Evolutionary conservation across 2,888 invertebrate genomes (phyloP), one percentile per base, ranked within the genome.

Genomic region (Dorcus hopei): DNA sequence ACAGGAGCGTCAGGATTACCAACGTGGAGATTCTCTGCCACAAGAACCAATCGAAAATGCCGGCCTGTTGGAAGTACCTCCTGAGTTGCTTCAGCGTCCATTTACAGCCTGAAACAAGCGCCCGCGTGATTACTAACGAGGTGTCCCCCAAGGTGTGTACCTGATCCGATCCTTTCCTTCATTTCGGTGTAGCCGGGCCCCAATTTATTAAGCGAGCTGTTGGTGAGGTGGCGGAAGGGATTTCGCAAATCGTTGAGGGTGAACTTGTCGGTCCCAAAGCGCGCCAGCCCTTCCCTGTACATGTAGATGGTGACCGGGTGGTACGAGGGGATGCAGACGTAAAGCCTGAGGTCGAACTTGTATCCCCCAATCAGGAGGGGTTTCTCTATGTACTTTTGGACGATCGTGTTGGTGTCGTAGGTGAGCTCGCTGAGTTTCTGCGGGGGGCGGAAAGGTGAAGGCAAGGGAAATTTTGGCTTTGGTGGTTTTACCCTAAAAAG

Each of bases 281-380:
- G 82, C 9, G 88, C 91, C 42, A 96, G 79, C 5, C 96, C 95
- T 72, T 95, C 94, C 49, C 90, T 87, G 74, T 94, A 95, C 76
- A 95, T 82, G 74, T 96, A 96, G 43, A 95, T 87, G 0, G 91
- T 87, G 4, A 95, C 82, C 0, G 95, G 96, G 64, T 90, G 87
- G 73, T 92, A 93, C 0, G 90, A 91, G 0, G 95, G 91, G 52
- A 96, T 89, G 72, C 93, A 91, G 8, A 94, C 94, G 79, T 96
- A 96, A 19, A 96, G 80, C 33, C 96, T 83, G 40, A 96, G 82
- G 79, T 96, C 96, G 80, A 95, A 96, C 80, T 96, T 96, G 80
- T 94, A 93, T 2, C 92, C 93, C 1, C 92, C 94, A 64, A 95
- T 87, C 9, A 91, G 81, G 53, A 90, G 79, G 0, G 91, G 91